These are phyloP conservation scores for Natrix natrix DNA, from an alignment of 2,797 vertebrate species.

Conservation along the genomic window DNA sequence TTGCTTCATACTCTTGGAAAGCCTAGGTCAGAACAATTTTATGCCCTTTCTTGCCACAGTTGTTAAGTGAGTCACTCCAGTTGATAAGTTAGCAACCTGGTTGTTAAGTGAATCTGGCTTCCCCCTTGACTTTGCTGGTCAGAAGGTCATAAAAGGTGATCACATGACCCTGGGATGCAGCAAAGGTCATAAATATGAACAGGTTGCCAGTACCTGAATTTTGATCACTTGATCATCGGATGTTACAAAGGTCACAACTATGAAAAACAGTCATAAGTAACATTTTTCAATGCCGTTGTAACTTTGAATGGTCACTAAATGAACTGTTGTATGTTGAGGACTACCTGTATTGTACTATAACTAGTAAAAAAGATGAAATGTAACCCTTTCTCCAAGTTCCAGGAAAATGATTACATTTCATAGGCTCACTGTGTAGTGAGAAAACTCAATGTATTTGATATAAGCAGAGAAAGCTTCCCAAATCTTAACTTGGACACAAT, in stretches of 20 bases:
- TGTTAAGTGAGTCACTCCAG: too few relatives aligned
- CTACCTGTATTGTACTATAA: not conserved
- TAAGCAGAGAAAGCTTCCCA: not conserved
- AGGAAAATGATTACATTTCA: not conserved
- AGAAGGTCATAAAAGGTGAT: not conserved
- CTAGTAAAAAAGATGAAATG: not conserved
- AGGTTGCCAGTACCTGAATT: not conserved
- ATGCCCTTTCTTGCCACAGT: not conserved
- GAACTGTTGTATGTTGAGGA: not conserved
- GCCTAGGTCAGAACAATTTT: not conserved
- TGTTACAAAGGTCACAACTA: not conserved
- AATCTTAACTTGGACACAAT: not conserved
- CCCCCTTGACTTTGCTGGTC: not conserved
- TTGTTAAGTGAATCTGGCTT: not conserved
- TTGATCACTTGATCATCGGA: not conserved
- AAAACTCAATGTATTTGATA: not conserved
- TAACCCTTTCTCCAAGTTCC: not conserved
- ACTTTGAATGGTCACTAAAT: not conserved
- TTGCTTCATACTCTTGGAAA: too few relatives aligned
- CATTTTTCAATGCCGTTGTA: too few relatives aligned
- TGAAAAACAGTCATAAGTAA: not conserved
- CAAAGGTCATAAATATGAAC: not conserved
- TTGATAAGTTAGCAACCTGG: not conserved
- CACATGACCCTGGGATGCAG: not conserved
- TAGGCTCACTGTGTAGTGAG: not conserved